Evolutionary conservation across 2,797 vertebrate genomes (phyloP), one percentile per base, ranked within the genome.

Genomic region (Falco naumanni): DNA sequence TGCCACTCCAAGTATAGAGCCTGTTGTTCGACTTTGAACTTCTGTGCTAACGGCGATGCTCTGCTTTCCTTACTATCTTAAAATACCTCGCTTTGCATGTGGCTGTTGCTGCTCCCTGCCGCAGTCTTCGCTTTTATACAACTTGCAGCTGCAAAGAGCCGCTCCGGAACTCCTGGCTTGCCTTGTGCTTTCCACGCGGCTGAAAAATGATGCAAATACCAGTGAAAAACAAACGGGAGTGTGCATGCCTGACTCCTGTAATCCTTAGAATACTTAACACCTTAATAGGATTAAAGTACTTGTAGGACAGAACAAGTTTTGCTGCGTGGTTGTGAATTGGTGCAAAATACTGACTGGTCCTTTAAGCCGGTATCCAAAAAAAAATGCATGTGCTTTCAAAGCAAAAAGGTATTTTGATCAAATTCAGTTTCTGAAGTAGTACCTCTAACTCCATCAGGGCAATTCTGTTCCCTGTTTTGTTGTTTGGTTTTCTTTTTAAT

Each of bases 121-220:
- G 96, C 75, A 8, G 9, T 16, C 43, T 79, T 77, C 39, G 65
- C 92, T 87, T 65, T 79, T 34, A 1, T 9, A 19, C 63, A 11
- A 60, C 47, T 47, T 71, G 69, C 77, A 64, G 81, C 64, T 66
- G 72, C 82, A 43, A 25, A 4, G 83, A 78, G 75, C 63, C 65
- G 78, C 84, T 77, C 84, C 47, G 50, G 65, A 86, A 33, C 83
- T 78, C 72, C 88, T 26, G 9, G 15, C 79, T 72, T 70, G 94
- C 80, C 77, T 87, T 14, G 5, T 37, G 76, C 54, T 89, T 84
- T 87, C 87, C 71, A 66, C 15, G 1, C 79, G 93, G 94, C 92
- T 97, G 90, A 84, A 77, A 89, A 95, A 92, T 26, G 94, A 93
- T 97, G 95, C 94, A 89, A 93, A 89, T 90, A 54, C 59, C 84